Evolutionary conservation across 2,797 vertebrate genomes (phyloP), one percentile per base, ranked within the genome.

Genomic region (Gambusia yucatana): DNA sequence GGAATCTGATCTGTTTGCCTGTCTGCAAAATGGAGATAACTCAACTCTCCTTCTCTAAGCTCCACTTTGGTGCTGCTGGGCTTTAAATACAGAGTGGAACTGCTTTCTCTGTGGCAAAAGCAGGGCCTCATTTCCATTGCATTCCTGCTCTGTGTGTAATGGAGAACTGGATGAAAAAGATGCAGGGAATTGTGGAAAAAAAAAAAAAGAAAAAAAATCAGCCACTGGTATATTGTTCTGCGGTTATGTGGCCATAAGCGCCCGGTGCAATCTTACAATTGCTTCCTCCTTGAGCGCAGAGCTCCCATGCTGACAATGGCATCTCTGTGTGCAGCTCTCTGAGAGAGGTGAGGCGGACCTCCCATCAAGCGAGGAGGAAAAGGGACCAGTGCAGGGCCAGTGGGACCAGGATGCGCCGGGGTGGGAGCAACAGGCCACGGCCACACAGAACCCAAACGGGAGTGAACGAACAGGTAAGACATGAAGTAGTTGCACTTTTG

Each of bases 401-500:
- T 95, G 92, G 93, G 91, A 93, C 72, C 85, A 90, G 3, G 92
- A 92, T 71, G 90, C 87, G 57, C 82, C 82, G 67, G 92, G 93
- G 63, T 95, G 94, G 94, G 93, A 95, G 78, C 93, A 93, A 76
- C 92, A 87, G 81, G 84, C 77, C 70, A 67, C 84, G 30, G 20
- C 77, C 33, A 65, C 77, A 73, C 92, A 93, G 81, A 92, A 84
- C 75, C 79, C 88, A 73, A 93, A 92, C 76, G 84, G 36, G 78
- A 83, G 81, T 82, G 85, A 94, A 77, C 89, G 88, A 93, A 93
- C 94, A 95, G 95, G 95, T 96, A 95, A 93, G 94, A 91, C 90
- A 86, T 85, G 89, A 88, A 80, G 77, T 73, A 77, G 81, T 86
- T 43, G 75, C 89, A 13, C 16, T 78, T 84, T 79, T 73, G 72